A percentile compares a stretch with the other conserved stretches of the same genome.
phyloP scores from a whole-genome alignment of 2,797 vertebrate genomes.

The Sebastes diploproa region DNA sequence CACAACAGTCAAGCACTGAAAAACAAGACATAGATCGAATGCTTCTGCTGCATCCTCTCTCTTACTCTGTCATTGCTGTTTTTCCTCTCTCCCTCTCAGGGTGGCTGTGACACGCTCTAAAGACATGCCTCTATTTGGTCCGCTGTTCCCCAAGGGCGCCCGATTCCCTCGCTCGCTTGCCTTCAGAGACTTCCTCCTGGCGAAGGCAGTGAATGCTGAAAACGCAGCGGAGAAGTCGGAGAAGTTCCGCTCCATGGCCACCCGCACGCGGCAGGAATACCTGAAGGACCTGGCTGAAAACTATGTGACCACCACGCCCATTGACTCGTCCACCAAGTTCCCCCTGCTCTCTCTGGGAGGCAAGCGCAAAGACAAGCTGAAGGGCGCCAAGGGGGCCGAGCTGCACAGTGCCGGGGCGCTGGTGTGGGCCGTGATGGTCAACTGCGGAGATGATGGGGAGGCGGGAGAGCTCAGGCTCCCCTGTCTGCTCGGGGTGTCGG shows the following conservation, averaged over 20 bases:
- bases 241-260: constrained; percentile 94
- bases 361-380: constrained; percentile 88
- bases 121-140: constrained; percentile 92
- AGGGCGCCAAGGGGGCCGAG: constrained; percentile 84
- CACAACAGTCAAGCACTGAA: background rate
- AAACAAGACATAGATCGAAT: constrained; percentile 45
- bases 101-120: constrained; percentile 93
- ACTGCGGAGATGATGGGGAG: constrained; percentile 54
- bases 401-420: constrained; percentile 86
- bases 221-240: constrained; percentile 90
- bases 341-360: constrained; percentile 87
- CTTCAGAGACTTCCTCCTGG: constrained; percentile 91
- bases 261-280: constrained; percentile 92
- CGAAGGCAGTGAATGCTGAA: constrained; percentile 92
- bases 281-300: constrained; percentile 91
- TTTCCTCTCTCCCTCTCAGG: constrained; percentile 66
- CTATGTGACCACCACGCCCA: constrained; percentile 89
- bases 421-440: constrained; percentile 85
- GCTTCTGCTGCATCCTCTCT: constrained; percentile 17
- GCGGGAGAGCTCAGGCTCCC: constrained; percentile 67
- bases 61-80: constrained; percentile 25
- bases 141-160: constrained; percentile 86
- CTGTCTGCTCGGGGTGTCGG: constrained; percentile 88
- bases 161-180: constrained; percentile 83
- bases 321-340: constrained; percentile 91